A percentile compares a stretch with the other conserved stretches of the same genome.
Conservation (phyloP, 2,797 vertebrate species). For the Odontamblyopus rebecca region DNA sequence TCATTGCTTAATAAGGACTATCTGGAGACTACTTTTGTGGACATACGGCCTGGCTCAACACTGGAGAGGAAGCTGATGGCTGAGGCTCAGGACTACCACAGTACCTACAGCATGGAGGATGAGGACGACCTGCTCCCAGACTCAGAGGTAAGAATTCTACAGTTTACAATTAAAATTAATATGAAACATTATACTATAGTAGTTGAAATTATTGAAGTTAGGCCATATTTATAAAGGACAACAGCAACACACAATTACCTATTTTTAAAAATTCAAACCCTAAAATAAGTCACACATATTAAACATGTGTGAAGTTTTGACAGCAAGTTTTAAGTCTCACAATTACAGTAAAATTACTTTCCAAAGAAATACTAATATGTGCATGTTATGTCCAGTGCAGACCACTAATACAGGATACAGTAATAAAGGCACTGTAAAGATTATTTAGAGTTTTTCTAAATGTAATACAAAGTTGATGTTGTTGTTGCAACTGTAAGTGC, state of each 20-base stretch:
- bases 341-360: background rate
- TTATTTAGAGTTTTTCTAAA: background rate
- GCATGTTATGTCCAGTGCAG: background rate
- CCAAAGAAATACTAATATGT: background rate
- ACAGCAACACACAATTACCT: no score
- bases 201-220: background rate
- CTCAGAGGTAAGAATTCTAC: slow-evolving; percentile 71
- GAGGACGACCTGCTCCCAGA: slow-evolving; percentile 81
- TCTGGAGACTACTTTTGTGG: slow-evolving; percentile 85
- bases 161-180: background rate
- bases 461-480: background rate
- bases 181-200: background rate
- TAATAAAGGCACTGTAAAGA: background rate
- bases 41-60: slow-evolving; percentile 71
- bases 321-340: background rate
- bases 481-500: background rate
- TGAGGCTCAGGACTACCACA: slow-evolving; percentile 79
- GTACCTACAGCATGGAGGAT: slow-evolving; percentile 82
- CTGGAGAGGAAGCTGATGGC: slow-evolving; percentile 79
- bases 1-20: slow-evolving; percentile 80
- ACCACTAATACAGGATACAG: background rate
- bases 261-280: no score
- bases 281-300: background rate
- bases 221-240: no score
- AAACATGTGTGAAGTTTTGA: background rate